Evolutionary conservation across 2,888 invertebrate species (phyloP).

Genomic region (Eristalinus aeneus): DNA sequence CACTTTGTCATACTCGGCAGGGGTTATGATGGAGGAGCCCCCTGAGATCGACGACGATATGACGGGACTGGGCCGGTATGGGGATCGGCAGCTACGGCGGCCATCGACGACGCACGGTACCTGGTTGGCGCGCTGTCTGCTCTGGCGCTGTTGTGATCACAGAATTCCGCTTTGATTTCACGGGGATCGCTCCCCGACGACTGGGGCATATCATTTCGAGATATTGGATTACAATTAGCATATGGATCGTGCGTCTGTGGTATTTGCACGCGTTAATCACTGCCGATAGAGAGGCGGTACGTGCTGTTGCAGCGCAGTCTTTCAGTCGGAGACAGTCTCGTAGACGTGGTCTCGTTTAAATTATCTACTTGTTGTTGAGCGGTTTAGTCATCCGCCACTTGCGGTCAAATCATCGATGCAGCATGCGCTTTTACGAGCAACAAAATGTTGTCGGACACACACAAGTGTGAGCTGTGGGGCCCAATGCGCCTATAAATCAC

Average conservation of each 20-base stretch:
- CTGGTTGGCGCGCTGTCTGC: constrained; percentile 9
- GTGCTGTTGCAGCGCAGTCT: constrained; percentile 17
- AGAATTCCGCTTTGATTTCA: constrained; percentile 64
- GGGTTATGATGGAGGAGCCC: constrained; percentile 67
- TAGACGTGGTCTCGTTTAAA: constrained; percentile 5
- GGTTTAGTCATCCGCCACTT: constrained; percentile 33
- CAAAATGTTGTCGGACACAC: constrained; percentile 37
- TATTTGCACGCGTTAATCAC: constrained; percentile 68
- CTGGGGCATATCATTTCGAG: constrained; percentile 56
- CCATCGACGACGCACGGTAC: constrained; percentile 3
- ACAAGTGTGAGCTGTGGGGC: constrained; percentile 48
- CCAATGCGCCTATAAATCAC: constrained; percentile 58
- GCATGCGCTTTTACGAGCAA: constrained; percentile 38
- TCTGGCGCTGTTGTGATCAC: constrained; percentile 54
- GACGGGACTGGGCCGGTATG: constrained; percentile 57
- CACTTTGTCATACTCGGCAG: constrained; percentile 74
- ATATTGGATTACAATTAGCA: constrained; percentile 69
- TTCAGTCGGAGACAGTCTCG: not conserved
- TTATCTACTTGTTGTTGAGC: constrained; percentile 27
- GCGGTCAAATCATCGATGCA: not conserved
- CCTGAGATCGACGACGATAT: constrained; percentile 66
- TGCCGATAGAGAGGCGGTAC: not conserved
- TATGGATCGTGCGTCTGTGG: constrained; percentile 58
- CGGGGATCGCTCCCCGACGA: constrained; percentile 43
- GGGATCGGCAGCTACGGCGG: constrained; percentile 6